Conservation (phyloP, 2,797 vertebrate species). For the Sparidentex hasta region DNA sequence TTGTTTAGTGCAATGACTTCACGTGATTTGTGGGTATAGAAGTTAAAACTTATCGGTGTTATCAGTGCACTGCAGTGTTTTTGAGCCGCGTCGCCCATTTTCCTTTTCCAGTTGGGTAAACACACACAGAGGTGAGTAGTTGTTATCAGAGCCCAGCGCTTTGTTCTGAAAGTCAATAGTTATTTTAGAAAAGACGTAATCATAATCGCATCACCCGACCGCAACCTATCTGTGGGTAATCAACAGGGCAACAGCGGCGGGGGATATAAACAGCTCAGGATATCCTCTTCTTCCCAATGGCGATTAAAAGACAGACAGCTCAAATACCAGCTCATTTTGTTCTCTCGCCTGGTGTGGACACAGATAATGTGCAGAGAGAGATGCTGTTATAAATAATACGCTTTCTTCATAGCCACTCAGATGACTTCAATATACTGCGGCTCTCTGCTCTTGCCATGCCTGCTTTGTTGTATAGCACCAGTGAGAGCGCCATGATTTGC, state of each 20-base stretch:
- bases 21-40: slow-evolving; percentile 5
- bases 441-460: slow-evolving; percentile 23
- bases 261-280: slow-evolving; percentile 42
- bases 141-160: slow-evolving; percentile 55
- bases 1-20: slow-evolving; percentile 1
- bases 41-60: slow-evolving; percentile 28
- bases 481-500: slow-evolving; percentile 46
- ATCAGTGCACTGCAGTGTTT: slow-evolving; percentile 23
- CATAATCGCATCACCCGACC: slow-evolving; percentile 60
- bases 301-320: slow-evolving; percentile 61
- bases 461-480: slow-evolving; percentile 29
- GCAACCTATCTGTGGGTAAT: slow-evolving; percentile 46
- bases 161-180: slow-evolving; percentile 62
- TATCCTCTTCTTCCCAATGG: slow-evolving; percentile 32
- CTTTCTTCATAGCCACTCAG: slow-evolving; percentile 28
- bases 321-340: slow-evolving; percentile 46
- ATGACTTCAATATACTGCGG: slow-evolving; percentile 12
- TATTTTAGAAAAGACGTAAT: slow-evolving; percentile 54
- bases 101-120: slow-evolving; percentile 38
- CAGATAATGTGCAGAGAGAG: slow-evolving; percentile 22
- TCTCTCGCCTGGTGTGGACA: background rate
- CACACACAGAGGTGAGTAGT: slow-evolving; percentile 28
- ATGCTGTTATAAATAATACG: slow-evolving; percentile 28
- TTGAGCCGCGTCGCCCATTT: slow-evolving; percentile 27
- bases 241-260: slow-evolving; percentile 29